Percentiles rank a stretch among this genome's conserved stretches.
Evolutionary conservation across 2,888 invertebrate genomes (phyloP).

Genomic region (Tinea trinotella): DNA sequence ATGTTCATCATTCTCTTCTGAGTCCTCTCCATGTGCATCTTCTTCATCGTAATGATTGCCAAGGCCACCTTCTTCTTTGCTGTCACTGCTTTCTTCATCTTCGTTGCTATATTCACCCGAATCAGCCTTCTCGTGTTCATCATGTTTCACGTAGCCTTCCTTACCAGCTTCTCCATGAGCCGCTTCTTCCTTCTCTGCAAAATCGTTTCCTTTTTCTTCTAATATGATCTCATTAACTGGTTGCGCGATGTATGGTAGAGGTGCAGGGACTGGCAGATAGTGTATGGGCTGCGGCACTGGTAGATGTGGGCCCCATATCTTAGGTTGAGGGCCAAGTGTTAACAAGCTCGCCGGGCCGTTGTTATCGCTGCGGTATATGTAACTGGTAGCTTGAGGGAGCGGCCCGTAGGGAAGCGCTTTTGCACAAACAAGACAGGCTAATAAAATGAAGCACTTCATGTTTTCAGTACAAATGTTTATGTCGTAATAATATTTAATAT

Average conservation of each 20-base stretch:
- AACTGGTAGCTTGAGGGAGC: slow-evolving; percentile 63
- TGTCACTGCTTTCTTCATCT: slow-evolving; percentile 65
- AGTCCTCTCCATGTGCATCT: slow-evolving; percentile 68
- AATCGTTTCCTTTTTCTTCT: slow-evolving; percentile 61
- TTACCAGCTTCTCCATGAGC: slow-evolving; percentile 70
- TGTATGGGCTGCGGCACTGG: slow-evolving; percentile 39
- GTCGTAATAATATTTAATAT: slow-evolving; percentile 31
- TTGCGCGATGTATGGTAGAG: slow-evolving; percentile 51
- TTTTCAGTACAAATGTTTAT: slow-evolving; percentile 19
- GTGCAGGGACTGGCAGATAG: slow-evolving; percentile 37
- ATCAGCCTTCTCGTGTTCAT: slow-evolving; percentile 69
- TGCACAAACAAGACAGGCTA: slow-evolving; percentile 23
- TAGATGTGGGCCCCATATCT: slow-evolving; percentile 39
- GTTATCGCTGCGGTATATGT: slow-evolving; percentile 65
- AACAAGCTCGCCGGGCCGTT: slow-evolving; percentile 60
- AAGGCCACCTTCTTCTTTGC: slow-evolving; percentile 66
- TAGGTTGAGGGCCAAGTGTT: slow-evolving; percentile 49
- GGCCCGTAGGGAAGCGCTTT: slow-evolving; percentile 47
- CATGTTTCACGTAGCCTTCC: slow-evolving; percentile 67
- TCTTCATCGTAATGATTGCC: slow-evolving; percentile 68
- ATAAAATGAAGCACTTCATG: not conserved
- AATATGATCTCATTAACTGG: slow-evolving; percentile 20
- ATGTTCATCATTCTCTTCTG: slow-evolving; percentile 62
- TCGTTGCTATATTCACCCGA: slow-evolving; percentile 69
- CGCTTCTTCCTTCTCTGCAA: slow-evolving; percentile 57